These are phyloP conservation scores for Austrolebias charrua DNA, from an alignment of 2,797 vertebrate genomes.

Conservation along the genomic window DNA sequence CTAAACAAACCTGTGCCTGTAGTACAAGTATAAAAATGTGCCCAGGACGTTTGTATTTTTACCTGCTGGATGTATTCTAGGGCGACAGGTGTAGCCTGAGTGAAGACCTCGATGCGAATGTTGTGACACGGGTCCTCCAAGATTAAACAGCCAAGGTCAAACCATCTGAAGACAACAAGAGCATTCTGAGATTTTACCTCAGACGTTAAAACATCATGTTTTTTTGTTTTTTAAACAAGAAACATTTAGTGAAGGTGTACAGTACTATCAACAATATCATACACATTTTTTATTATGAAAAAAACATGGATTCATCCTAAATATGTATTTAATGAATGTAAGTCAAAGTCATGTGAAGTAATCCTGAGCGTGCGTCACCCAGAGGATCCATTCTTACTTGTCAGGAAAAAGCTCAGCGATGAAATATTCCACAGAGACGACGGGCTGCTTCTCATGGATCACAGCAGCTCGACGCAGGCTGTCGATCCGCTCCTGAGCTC, in stretches of 20 bases:
- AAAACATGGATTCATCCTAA: no score
- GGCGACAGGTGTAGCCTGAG: constrained; percentile 91
- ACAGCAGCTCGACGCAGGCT: constrained; percentile 86
- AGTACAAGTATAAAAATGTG: no score
- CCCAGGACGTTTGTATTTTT: not conserved
- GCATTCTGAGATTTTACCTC: not conserved
- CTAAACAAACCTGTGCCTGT: no score
- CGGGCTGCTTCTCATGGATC: constrained; percentile 94
- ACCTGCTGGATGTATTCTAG: constrained; percentile 92
- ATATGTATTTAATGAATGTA: no score
- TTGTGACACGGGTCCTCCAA: constrained; percentile 89
- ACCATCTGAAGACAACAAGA: constrained; percentile 82
- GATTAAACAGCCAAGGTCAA: constrained; percentile 94
- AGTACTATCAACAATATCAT: no score
- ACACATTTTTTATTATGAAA: no score
- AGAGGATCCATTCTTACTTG: constrained; percentile 80
- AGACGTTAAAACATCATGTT: not conserved
- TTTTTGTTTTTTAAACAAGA: no score
- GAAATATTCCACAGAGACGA: constrained; percentile 93
- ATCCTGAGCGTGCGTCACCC: not conserved
- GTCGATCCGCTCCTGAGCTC: constrained; percentile 94
- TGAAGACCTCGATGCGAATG: constrained; percentile 89
- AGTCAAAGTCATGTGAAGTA: no score
- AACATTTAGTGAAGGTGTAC: no score
- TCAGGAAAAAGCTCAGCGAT: constrained; percentile 95